A percentile compares a stretch with the other conserved stretches of the same genome.
phyloP scores from a whole-genome alignment of 2,888 invertebrate species.

The Torymus texanus region DNA sequence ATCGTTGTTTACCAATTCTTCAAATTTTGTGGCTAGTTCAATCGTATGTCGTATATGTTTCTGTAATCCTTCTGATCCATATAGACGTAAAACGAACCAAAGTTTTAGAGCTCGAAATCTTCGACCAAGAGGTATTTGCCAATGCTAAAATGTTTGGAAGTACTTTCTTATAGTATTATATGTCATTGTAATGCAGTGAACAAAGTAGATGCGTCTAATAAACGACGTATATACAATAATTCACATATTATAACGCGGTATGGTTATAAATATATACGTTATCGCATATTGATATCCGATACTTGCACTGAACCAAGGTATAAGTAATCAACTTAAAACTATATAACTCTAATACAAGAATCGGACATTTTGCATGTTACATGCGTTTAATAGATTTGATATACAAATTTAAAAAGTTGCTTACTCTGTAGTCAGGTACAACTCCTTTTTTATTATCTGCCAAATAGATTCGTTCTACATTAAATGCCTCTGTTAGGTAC shows the following conservation, averaged over 20 bases:
- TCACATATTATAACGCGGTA: too few species aligned
- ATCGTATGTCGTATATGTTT: constrained; percentile 86
- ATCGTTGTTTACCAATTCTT: constrained; percentile 82
- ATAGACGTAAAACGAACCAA: constrained; percentile 93
- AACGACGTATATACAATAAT: too few species aligned
- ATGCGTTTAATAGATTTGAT: too few species aligned
- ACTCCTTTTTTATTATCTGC: constrained; percentile 83
- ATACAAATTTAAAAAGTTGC: constrained; percentile 41
- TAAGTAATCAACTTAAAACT: too few species aligned
- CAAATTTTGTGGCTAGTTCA: constrained; percentile 86
- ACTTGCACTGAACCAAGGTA: too few species aligned
- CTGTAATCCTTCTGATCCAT: constrained; percentile 88
- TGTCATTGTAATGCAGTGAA: too few species aligned
- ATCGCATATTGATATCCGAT: too few species aligned
- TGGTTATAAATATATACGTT: too few species aligned
- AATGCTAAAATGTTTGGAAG: constrained; percentile 80
- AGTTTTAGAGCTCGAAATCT: constrained; percentile 92
- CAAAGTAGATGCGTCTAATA: too few species aligned
- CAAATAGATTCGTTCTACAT: constrained; percentile 92
- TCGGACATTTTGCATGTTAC: too few species aligned
- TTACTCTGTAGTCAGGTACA: constrained; percentile 80
- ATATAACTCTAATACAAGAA: too few species aligned
- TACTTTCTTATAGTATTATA: too few species aligned
- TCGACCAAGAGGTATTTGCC: constrained; percentile 91
- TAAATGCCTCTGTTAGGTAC: constrained; percentile 89